A percentile compares a stretch with the other conserved stretches of the same genome.
phyloP scores from a whole-genome alignment of 2,797 vertebrate genomes.

The Hylomyscus alleni region DNA sequence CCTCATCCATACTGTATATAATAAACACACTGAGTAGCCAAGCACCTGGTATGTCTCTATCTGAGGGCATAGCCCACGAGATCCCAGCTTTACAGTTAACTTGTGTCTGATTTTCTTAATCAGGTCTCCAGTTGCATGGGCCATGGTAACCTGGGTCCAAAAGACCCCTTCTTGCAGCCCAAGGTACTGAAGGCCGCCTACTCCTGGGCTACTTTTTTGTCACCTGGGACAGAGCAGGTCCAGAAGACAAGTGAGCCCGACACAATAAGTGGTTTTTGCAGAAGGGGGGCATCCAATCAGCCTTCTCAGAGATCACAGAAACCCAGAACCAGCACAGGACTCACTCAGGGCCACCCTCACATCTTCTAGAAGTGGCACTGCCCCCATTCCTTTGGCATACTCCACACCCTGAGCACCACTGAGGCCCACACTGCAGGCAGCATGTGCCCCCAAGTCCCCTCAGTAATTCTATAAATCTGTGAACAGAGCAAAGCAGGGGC shows the following conservation, averaged over 20 bases:
- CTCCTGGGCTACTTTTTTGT: neutral
- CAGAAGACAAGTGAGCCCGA: too few species aligned
- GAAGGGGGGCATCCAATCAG: neutral
- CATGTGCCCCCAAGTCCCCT: neutral
- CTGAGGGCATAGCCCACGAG: neutral
- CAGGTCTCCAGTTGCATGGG: neutral
- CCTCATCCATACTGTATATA: too few species aligned
- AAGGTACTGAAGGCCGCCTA: too few species aligned
- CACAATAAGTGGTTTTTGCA: rapidly evolving
- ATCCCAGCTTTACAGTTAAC: neutral
- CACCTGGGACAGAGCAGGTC: neutral
- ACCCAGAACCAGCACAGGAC: neutral
- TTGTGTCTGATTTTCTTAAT: neutral
- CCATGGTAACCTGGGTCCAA: neutral
- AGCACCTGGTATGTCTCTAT: neutral
- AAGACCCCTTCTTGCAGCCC: neutral
- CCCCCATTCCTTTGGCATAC: neutral
- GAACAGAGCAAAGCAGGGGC: neutral
- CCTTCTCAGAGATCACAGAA: neutral
- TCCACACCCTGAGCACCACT: too few species aligned
- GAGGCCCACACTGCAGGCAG: neutral
- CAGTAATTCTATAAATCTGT: neutral
- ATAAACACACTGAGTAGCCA: neutral
- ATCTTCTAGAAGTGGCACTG: too few species aligned
- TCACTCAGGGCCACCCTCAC: neutral